These are phyloP conservation scores for Charanyca ferruginea DNA, from an alignment of 2,888 invertebrate species.

Conservation along the genomic window DNA sequence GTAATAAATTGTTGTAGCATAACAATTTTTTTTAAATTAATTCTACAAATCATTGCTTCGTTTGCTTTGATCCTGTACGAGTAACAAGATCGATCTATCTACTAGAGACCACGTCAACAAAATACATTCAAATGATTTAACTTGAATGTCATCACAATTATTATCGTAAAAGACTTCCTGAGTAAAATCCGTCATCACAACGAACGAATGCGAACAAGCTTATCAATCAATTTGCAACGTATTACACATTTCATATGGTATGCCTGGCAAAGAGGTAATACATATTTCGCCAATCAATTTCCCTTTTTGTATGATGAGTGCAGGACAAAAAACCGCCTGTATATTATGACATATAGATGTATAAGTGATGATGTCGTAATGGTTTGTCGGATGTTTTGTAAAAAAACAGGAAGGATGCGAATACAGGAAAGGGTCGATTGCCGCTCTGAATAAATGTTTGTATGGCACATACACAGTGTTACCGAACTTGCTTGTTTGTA, in stretches of 20 bases:
- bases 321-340: background rate
- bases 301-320: conserved; percentile 18
- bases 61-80: too few species aligned
- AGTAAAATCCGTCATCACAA: conserved; percentile 8
- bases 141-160: conserved; percentile 3
- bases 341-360: background rate
- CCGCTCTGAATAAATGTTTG: conserved; percentile 8
- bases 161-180: conserved; percentile 11
- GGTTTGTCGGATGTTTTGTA: conserved; percentile 6
- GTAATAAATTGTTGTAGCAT: too few species aligned
- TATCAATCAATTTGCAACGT: conserved; percentile 44
- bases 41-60: background rate
- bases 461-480: background rate
- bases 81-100: background rate
- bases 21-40: background rate
- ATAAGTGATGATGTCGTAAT: background rate
- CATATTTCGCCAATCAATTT: conserved; percentile 33
- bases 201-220: conserved; percentile 4
- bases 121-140: background rate
- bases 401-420: background rate
- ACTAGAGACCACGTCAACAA: background rate
- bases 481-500: background rate
- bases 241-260: conserved; percentile 22
- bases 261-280: conserved; percentile 30
- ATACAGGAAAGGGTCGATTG: background rate